Evolutionary conservation across 2,888 invertebrate genomes (phyloP).

Genomic region (Eupithecia vulgata): DNA sequence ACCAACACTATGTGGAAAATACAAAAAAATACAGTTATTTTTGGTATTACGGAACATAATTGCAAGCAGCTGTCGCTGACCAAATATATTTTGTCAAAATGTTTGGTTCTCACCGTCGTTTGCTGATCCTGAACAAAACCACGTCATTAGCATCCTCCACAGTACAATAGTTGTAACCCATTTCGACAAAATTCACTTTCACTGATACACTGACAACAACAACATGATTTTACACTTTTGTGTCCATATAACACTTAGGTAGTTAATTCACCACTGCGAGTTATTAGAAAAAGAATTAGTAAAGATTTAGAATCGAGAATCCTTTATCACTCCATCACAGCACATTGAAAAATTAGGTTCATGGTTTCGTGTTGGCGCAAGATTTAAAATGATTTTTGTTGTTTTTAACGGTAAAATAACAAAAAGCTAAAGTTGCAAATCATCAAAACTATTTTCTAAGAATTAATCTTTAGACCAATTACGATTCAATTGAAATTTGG

Average conservation of each 20-base stretch:
- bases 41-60: too few relatives aligned
- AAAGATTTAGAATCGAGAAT: neutral
- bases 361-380: neutral
- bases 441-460: neutral
- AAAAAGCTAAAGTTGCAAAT: neutral
- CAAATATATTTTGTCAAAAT: too few relatives aligned
- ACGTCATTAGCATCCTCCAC: constrained; percentile 29
- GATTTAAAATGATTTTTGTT: neutral
- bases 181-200: constrained; percentile 18
- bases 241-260: neutral
- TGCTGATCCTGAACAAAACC: constrained; percentile 35
- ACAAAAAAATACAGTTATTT: too few relatives aligned
- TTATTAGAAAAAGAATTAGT: neutral
- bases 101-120: constrained; percentile 30
- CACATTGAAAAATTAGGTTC: neutral
- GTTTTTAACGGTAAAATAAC: neutral
- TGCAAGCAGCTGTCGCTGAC: too few relatives aligned
- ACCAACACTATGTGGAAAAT: too few relatives aligned
- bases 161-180: constrained; percentile 47
- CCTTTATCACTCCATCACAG: neutral
- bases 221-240: neutral
- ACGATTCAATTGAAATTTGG: neutral
- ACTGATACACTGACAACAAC: neutral
- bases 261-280: neutral
- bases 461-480: neutral